Percentiles rank a stretch among this genome's conserved stretches.
Conservation (phyloP, 2,888 invertebrate species). For the Pomacea canaliculata region DNA sequence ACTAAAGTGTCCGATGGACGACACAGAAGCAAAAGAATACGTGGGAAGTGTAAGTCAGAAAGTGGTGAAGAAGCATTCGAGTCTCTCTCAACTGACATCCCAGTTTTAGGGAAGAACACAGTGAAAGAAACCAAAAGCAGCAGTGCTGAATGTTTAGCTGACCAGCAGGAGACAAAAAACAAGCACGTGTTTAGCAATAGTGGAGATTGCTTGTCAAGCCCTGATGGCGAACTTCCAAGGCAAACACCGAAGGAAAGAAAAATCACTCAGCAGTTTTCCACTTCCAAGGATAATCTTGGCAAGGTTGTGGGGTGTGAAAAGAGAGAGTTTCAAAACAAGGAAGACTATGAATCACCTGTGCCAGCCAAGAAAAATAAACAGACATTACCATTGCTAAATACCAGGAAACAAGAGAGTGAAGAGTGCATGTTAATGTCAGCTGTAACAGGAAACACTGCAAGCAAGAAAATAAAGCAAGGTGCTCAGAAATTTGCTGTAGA, state of each 20-base stretch:
- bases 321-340: not conserved
- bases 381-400: not conserved
- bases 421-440: too few relatives aligned
- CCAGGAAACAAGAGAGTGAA: not conserved
- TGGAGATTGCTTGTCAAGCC: not conserved
- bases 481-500: too few relatives aligned
- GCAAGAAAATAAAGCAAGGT: too few relatives aligned
- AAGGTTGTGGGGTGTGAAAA: too few relatives aligned
- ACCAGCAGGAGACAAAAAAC: not conserved
- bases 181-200: not conserved
- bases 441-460: too few relatives aligned
- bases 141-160: not conserved
- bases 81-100: not conserved
- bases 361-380: not conserved
- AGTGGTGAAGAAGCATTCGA: not conserved
- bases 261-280: not conserved
- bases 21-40: conserved; percentile 18
- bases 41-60: not conserved
- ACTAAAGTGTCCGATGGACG: conserved; percentile 9
- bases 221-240: not conserved
- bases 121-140: conserved; percentile 7
- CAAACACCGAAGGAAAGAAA: not conserved
- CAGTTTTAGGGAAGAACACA: not conserved
- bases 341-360: not conserved
- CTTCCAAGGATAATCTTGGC: not conserved